Evolutionary conservation across 2,113 vertebrate genomes (phyloP).

Genomic region (Colinus virginianus): DNA sequence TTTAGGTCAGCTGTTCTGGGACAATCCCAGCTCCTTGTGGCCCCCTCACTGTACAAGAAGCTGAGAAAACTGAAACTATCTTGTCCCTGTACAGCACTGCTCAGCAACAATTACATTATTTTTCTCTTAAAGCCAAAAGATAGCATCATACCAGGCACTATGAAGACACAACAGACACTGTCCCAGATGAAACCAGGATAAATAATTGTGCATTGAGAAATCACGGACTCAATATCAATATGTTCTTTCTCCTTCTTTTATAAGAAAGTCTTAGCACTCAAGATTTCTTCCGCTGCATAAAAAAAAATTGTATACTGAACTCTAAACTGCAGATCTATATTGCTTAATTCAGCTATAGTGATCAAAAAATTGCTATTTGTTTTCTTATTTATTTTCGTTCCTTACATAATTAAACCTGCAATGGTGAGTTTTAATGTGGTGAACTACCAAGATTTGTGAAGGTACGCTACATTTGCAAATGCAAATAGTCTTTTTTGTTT

Average conservation of each 20-base stretch:
- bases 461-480: background rate
- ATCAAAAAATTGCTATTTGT: background rate
- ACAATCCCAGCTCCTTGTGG: too few relatives aligned
- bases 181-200: too few relatives aligned
- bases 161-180: too few relatives aligned
- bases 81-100: too few relatives aligned
- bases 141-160: too few relatives aligned
- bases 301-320: background rate
- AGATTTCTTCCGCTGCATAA: background rate
- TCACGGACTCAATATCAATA: background rate
- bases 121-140: too few relatives aligned
- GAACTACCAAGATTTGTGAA: constrained; percentile 19
- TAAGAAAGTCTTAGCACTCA: background rate
- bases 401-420: background rate
- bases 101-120: too few relatives aligned
- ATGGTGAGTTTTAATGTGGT: constrained; percentile 1
- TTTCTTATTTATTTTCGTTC: background rate
- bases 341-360: background rate
- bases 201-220: background rate
- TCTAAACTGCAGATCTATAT: background rate
- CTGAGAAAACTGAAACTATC: too few relatives aligned
- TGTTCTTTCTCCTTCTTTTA: background rate
- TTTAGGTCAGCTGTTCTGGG: too few relatives aligned
- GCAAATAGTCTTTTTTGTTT: background rate
- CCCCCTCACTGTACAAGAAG: too few relatives aligned